Evolutionary conservation across 2,797 vertebrate genomes (phyloP).

Genomic region (Acrocephalus scirpaceus): DNA sequence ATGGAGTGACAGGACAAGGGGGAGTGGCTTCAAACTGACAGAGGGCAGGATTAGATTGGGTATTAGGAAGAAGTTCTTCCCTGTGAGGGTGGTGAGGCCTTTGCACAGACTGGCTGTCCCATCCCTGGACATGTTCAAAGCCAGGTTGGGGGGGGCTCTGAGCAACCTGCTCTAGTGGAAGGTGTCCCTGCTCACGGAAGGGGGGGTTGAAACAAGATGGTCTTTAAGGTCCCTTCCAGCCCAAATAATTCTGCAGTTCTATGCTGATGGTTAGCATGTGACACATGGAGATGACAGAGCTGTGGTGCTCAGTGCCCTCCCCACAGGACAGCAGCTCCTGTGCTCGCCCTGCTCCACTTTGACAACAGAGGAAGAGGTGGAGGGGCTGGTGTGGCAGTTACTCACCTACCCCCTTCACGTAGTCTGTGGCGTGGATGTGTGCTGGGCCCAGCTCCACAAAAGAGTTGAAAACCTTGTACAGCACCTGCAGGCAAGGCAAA

Average conservation of each 20-base stretch:
- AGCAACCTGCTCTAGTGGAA: background rate
- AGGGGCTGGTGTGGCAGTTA: conserved; percentile 68
- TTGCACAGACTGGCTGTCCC: background rate
- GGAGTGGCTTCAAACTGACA: background rate
- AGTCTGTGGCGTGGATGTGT: conserved; percentile 88
- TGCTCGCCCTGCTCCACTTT: background rate
- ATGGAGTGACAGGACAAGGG: background rate
- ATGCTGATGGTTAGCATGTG: accelerated
- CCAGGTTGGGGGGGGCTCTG: background rate
- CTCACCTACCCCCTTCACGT: conserved; percentile 95
- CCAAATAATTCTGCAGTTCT: background rate
- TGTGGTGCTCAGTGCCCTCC: background rate
- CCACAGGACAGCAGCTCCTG: background rate
- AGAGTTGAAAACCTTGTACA: conserved; percentile 96
- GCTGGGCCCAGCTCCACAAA: conserved; percentile 91
- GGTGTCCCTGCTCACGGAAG: background rate
- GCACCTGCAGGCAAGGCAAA: conserved; percentile 78
- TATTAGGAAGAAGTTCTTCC: background rate
- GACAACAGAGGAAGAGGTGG: conserved; percentile 57
- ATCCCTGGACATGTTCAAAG: background rate
- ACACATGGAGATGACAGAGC: background rate
- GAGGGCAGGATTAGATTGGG: background rate
- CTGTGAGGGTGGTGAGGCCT: background rate
- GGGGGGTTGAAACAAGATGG: background rate
- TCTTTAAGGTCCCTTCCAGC: background rate